phyloP scores from a whole-genome alignment of 2,113 vertebrate species.

The Chlorodrepanis virens region DNA sequence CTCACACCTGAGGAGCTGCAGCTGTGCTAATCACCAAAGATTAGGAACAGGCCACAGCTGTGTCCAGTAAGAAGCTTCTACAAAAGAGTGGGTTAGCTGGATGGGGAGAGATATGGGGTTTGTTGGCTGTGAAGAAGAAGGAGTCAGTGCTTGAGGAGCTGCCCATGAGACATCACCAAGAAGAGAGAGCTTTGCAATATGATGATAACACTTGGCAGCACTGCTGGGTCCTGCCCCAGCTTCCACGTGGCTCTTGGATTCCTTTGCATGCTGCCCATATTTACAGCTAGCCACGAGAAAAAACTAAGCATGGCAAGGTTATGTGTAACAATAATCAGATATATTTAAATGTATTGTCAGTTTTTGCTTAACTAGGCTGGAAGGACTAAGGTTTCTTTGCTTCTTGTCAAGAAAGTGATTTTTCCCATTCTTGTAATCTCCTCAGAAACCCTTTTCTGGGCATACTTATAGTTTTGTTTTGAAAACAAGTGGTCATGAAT shows the following conservation, averaged over 20 bases:
- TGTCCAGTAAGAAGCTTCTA: no score
- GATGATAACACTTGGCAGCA: neutral
- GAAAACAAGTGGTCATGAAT: neutral
- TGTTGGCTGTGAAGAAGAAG: no score
- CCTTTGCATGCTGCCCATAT: neutral
- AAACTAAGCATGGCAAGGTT: neutral
- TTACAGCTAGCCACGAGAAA: neutral
- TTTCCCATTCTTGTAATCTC: neutral
- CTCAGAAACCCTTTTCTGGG: neutral
- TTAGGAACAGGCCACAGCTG: no score
- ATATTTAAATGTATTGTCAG: neutral
- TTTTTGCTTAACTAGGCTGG: neutral
- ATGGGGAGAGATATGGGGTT: no score
- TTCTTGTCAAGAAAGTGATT: neutral
- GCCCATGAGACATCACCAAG: no score
- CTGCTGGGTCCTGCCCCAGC: neutral
- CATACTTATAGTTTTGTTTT: neutral
- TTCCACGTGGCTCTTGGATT: neutral
- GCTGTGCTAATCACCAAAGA: no score
- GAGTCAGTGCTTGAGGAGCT: no score
- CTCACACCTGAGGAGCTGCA: no score
- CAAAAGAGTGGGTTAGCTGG: no score
- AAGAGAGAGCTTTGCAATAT: no score
- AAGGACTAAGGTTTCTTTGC: neutral
- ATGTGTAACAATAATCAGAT: neutral